Percentiles rank a stretch among this genome's conserved stretches.
Evolutionary conservation across 2,888 invertebrate species (phyloP).

Genomic region (Marronus borbonicus): DNA sequence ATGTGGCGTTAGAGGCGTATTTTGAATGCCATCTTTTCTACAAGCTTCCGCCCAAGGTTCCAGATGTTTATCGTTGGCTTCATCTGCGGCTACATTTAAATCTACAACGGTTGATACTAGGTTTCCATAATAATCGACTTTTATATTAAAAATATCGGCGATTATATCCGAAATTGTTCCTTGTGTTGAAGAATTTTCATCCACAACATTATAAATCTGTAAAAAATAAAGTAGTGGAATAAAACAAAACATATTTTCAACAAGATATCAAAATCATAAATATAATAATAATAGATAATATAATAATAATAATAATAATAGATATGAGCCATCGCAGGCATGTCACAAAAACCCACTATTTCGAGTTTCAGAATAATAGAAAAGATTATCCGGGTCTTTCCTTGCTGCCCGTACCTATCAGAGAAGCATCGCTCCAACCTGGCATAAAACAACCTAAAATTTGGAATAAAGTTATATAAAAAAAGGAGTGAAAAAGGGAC

Average conservation of each 20-base stretch:
- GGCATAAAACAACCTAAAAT: too few relatives aligned
- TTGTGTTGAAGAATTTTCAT: conserved; percentile 87
- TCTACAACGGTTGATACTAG: conserved; percentile 87
- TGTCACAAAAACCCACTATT: too few relatives aligned
- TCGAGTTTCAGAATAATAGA: too few relatives aligned
- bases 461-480: too few relatives aligned
- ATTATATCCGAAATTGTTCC: conserved; percentile 87
- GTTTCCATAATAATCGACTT: conserved; percentile 90
- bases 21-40: conserved; percentile 80
- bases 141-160: conserved; percentile 87
- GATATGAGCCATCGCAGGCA: too few relatives aligned
- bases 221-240: conserved; percentile 47
- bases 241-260: not conserved
- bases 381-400: too few relatives aligned
- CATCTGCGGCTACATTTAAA: conserved; percentile 86
- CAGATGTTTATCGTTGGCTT: conserved; percentile 95
- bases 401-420: too few relatives aligned
- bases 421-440: too few relatives aligned
- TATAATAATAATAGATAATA: too few relatives aligned
- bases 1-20: conserved; percentile 92
- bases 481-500: too few relatives aligned
- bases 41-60: conserved; percentile 94
- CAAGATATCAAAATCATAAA: too few relatives aligned
- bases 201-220: conserved; percentile 87
- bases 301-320: too few relatives aligned